Evolutionary conservation across 2,888 invertebrate species (phyloP).

Genomic region (Trilocha varians): DNA sequence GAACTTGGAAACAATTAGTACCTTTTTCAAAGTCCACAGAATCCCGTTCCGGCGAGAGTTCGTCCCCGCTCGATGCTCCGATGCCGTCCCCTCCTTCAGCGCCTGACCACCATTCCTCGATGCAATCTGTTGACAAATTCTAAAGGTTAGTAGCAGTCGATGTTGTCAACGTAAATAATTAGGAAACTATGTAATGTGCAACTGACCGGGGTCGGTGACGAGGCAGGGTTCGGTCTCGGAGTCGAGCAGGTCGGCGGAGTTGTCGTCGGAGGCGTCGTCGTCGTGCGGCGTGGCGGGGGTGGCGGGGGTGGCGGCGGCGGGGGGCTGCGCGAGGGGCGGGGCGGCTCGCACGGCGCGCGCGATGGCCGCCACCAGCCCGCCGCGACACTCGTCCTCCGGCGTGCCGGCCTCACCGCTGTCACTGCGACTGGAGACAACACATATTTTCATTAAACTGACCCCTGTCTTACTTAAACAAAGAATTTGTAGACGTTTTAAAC

Average conservation of each 20-base stretch:
- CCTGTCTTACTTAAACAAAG: too few species aligned
- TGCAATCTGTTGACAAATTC: slow-evolving; percentile 55
- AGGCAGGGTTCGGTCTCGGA: slow-evolving; percentile 88
- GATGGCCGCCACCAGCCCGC: slow-evolving; percentile 66
- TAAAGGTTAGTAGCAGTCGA: too few species aligned
- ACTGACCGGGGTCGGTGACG: slow-evolving; percentile 83
- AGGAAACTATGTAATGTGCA: too few species aligned
- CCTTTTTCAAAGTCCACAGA: slow-evolving; percentile 43
- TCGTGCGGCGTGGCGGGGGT: slow-evolving; percentile 14
- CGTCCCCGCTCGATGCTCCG: slow-evolving; percentile 61
- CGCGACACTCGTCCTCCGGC: slow-evolving; percentile 66
- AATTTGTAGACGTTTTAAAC: background rate
- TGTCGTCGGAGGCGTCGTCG: slow-evolving; percentile 57
- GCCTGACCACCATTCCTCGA: slow-evolving; percentile 65
- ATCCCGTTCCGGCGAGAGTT: slow-evolving; percentile 63
- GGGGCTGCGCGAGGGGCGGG: slow-evolving; percentile 14
- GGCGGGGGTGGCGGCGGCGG: slow-evolving; percentile 1
- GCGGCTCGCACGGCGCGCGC: slow-evolving; percentile 64
- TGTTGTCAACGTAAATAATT: too few species aligned
- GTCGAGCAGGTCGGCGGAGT: slow-evolving; percentile 84
- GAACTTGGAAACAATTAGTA: background rate
- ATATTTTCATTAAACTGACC: too few species aligned
- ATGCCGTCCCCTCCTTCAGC: slow-evolving; percentile 43
- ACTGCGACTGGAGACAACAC: slow-evolving; percentile 60
- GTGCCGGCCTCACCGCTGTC: slow-evolving; percentile 80